Percentiles rank a stretch among this genome's conserved stretches.
phyloP scores from a whole-genome alignment of 2,113 vertebrate genomes.

The Tichodroma muraria region DNA sequence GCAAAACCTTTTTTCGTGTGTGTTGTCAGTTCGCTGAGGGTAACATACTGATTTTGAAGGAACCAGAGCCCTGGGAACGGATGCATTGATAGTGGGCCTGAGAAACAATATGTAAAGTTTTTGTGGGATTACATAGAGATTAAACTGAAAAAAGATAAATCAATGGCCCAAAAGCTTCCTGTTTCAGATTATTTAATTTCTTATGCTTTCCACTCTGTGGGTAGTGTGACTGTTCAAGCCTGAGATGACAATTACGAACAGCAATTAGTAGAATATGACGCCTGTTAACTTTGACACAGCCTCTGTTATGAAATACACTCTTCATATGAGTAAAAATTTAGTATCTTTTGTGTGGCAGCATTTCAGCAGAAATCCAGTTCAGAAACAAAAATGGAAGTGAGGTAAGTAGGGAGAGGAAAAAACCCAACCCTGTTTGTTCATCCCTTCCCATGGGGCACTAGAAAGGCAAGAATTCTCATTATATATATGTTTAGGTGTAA shows the following conservation, averaged over 20 bases:
- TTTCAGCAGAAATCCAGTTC: neutral
- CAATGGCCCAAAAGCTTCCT: neutral
- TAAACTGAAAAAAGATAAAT: neutral
- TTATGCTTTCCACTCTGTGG: neutral
- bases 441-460: neutral
- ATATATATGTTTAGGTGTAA: neutral
- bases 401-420: neutral
- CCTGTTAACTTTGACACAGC: neutral
- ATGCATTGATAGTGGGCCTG: neutral
- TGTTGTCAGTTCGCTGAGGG: neutral
- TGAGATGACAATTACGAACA: neutral
- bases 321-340: neutral
- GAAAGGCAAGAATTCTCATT: neutral
- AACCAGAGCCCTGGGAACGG: neutral
- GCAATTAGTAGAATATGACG: neutral
- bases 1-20: neutral
- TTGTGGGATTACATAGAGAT: neutral
- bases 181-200: neutral
- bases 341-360: accelerated
- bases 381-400: neutral
- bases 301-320: neutral
- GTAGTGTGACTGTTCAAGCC: neutral
- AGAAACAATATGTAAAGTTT: neutral
- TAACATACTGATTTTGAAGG: neutral
- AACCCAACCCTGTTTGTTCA: neutral